Conservation (phyloP, 2,888 invertebrate species). For the Pheosia tremula region DNA sequence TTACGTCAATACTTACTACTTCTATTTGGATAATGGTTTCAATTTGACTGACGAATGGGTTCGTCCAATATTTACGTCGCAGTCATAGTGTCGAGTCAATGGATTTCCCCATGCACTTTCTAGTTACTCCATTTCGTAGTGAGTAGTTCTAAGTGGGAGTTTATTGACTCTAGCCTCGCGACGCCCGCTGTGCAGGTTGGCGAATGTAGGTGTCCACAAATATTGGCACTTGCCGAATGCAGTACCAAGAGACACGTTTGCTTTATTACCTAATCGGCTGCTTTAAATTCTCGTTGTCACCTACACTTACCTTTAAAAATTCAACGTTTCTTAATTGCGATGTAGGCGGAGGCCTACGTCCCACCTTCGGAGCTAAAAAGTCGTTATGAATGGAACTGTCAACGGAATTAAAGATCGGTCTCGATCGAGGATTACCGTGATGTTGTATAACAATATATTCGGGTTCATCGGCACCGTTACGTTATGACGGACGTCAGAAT, state of each 20-base stretch:
- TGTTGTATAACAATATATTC: slow-evolving; percentile 54
- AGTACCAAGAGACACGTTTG: slow-evolving; percentile 61
- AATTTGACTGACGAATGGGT: slow-evolving; percentile 15
- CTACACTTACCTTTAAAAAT: slow-evolving; percentile 53
- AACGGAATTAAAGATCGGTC: slow-evolving; percentile 47
- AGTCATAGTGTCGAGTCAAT: slow-evolving; percentile 19
- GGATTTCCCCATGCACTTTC: slow-evolving; percentile 36
- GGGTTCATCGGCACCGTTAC: slow-evolving; percentile 60
- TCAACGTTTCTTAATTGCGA: slow-evolving; percentile 50
- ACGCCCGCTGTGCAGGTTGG: slow-evolving; percentile 64
- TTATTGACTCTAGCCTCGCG: slow-evolving; percentile 63
- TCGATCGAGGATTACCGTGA: slow-evolving; percentile 48
- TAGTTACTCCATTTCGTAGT: slow-evolving; percentile 42
- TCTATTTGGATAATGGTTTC: neutral
- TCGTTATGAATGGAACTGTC: slow-evolving; percentile 51
- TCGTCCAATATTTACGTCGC: slow-evolving; percentile 16
- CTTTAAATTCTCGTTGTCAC: slow-evolving; percentile 57
- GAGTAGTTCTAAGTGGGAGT: slow-evolving; percentile 64
- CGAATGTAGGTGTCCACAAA: slow-evolving; percentile 81
- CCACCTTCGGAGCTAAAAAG: slow-evolving; percentile 48
- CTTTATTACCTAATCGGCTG: slow-evolving; percentile 67
- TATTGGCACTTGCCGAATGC: slow-evolving; percentile 78
- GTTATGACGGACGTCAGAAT: slow-evolving; percentile 50
- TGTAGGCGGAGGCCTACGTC: slow-evolving; percentile 55
- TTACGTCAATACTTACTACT: neutral